phyloP scores from a whole-genome alignment of 2,113 vertebrate species.

The Chaetorhynchus papuensis region DNA sequence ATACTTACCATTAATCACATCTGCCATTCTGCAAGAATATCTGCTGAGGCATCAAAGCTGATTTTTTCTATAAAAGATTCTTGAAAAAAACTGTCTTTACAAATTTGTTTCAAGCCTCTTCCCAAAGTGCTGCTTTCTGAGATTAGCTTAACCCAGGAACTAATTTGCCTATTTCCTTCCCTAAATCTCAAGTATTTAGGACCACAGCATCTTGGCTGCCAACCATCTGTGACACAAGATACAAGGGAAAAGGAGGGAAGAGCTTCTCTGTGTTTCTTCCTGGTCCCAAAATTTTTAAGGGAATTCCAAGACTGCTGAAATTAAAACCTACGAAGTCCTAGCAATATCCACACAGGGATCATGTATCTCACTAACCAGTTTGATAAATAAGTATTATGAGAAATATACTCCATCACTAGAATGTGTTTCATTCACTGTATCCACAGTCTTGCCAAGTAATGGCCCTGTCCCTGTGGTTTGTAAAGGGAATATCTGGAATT shows the following conservation, averaged over 20 bases:
- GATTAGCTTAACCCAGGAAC: background rate
- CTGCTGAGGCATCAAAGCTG: background rate
- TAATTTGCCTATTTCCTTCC: background rate
- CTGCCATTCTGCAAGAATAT: background rate
- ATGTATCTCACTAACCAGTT: background rate
- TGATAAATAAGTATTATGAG: background rate
- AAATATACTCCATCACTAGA: background rate
- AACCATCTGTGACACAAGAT: background rate
- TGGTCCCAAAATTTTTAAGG: background rate
- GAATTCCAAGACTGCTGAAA: background rate
- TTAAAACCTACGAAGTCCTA: background rate
- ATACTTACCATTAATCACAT: background rate
- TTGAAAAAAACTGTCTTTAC: background rate
- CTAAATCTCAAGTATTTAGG: background rate
- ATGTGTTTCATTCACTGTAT: background rate
- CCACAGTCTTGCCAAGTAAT: background rate
- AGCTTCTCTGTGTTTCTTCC: background rate
- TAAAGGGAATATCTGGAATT: background rate
- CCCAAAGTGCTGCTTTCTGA: background rate
- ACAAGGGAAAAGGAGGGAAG: background rate
- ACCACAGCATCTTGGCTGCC: background rate
- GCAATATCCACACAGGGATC: background rate
- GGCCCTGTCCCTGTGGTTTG: background rate
- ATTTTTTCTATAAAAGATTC: background rate
- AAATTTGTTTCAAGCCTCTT: background rate